Evolutionary conservation across 2,888 invertebrate genomes (phyloP).

Genomic region (Clusia tigrina): DNA sequence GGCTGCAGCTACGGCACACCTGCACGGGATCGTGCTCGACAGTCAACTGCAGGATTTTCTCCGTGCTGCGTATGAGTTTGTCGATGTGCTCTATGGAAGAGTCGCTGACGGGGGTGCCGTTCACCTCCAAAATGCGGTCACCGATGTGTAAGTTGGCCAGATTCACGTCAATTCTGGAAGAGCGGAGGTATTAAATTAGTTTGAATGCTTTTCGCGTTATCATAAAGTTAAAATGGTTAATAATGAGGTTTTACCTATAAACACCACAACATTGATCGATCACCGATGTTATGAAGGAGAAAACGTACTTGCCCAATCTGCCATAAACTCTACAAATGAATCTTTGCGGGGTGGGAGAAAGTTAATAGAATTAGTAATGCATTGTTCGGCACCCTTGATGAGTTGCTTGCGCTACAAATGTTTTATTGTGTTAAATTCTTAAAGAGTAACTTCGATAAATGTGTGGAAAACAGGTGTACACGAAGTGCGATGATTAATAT

Average conservation of each 20-base stretch:
- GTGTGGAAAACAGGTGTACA: no score
- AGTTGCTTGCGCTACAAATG: slow-evolving; percentile 19
- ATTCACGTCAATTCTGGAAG: slow-evolving; percentile 78
- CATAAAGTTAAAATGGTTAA: slow-evolving; percentile 12
- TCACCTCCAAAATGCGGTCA: slow-evolving; percentile 92
- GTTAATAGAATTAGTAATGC: slow-evolving; percentile 19
- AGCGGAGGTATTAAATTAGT: neutral
- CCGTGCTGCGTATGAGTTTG: slow-evolving; percentile 75
- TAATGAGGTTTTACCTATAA: slow-evolving; percentile 67
- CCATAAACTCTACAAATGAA: slow-evolving; percentile 71
- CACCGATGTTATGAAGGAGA: slow-evolving; percentile 75
- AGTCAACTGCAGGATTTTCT: slow-evolving; percentile 81
- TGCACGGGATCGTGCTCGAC: slow-evolving; percentile 90
- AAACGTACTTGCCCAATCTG: slow-evolving; percentile 74
- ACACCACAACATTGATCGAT: slow-evolving; percentile 76
- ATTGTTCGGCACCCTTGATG: slow-evolving; percentile 10
- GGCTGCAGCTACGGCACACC: slow-evolving; percentile 68
- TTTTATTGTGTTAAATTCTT: slow-evolving; percentile 2
- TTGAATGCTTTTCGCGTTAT: neutral
- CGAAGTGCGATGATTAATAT: no score
- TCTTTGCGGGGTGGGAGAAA: slow-evolving; percentile 36
- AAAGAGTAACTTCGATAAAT: no score
- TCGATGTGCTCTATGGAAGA: slow-evolving; percentile 82
- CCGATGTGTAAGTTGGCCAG: slow-evolving; percentile 88
- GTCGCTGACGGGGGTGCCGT: slow-evolving; percentile 86